Percentiles rank a stretch among this genome's conserved stretches.
phyloP scores from a whole-genome alignment of 2,888 invertebrate genomes.

The Phalera bucephala region DNA sequence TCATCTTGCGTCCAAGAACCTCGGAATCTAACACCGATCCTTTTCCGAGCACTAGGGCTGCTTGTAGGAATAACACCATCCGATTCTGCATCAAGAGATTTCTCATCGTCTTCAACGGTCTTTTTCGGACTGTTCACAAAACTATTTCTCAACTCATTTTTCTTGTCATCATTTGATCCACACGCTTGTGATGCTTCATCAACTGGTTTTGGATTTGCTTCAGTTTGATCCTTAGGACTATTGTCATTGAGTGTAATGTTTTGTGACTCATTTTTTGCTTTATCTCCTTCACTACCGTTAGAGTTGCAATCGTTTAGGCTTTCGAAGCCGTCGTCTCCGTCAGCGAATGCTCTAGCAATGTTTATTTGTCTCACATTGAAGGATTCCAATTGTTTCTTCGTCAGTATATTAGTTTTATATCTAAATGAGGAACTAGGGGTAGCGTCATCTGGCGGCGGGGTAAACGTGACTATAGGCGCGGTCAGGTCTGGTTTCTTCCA shows the following conservation, averaged over 20 bases:
- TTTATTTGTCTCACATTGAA: slow-evolving; percentile 63
- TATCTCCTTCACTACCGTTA: slow-evolving; percentile 83
- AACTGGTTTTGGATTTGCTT: slow-evolving; percentile 7
- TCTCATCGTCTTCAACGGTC: slow-evolving; percentile 68
- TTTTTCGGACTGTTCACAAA: not conserved
- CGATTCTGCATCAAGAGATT: slow-evolving; percentile 60
- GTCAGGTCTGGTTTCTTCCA: slow-evolving; percentile 71
- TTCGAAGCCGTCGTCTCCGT: slow-evolving; percentile 93
- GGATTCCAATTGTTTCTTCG: slow-evolving; percentile 74
- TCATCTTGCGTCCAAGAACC: slow-evolving; percentile 63
- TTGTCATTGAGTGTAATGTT: slow-evolving; percentile 38
- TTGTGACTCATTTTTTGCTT: slow-evolving; percentile 31
- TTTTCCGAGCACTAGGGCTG: slow-evolving; percentile 55
- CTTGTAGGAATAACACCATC: slow-evolving; percentile 59
- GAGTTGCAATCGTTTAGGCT: slow-evolving; percentile 92
- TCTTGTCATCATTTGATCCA: slow-evolving; percentile 7
- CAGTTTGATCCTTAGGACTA: slow-evolving; percentile 18
- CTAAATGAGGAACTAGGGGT: slow-evolving; percentile 52
- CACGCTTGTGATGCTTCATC: slow-evolving; percentile 10
- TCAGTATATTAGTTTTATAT: slow-evolving; percentile 63
- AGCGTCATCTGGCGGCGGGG: slow-evolving; percentile 66
- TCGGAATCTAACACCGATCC: slow-evolving; percentile 67
- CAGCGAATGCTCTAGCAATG: slow-evolving; percentile 57
- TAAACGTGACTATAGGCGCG: slow-evolving; percentile 72
- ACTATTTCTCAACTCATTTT: slow-evolving; percentile 4